phyloP scores from a whole-genome alignment of 2,888 invertebrate species.

The Patella pellucida region DNA sequence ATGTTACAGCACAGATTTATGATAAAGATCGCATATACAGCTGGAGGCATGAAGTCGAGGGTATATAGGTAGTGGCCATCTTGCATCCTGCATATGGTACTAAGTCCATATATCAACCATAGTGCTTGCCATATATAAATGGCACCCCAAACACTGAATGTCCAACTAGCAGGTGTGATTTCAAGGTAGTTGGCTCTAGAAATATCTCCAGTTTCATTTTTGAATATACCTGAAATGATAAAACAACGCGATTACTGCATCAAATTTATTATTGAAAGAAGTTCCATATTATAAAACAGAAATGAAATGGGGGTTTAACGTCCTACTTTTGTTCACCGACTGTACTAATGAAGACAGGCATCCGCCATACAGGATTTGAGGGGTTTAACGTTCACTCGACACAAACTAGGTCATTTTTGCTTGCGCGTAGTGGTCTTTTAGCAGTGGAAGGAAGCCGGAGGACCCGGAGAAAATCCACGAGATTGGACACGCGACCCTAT shows the following conservation, averaged over 20 bases:
- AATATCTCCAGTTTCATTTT: not conserved
- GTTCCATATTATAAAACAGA: too few relatives aligned
- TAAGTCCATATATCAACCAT: constrained; percentile 1
- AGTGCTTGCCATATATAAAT: not conserved
- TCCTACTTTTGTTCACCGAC: too few relatives aligned
- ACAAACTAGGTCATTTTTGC: too few relatives aligned
- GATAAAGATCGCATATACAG: not conserved
- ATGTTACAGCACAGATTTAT: constrained; percentile 38
- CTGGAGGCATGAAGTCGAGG: not conserved
- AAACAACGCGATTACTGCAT: not conserved
- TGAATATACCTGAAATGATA: not conserved
- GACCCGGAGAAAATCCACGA: too few relatives aligned
- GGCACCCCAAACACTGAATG: not conserved
- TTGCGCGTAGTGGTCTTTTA: too few relatives aligned
- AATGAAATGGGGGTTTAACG: too few relatives aligned
- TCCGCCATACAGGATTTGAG: too few relatives aligned
- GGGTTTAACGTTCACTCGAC: too few relatives aligned
- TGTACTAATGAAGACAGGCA: too few relatives aligned
- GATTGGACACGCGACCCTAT: too few relatives aligned
- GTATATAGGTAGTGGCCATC: not conserved
- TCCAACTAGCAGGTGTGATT: not conserved
- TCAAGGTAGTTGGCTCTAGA: not conserved
- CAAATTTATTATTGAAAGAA: too few relatives aligned
- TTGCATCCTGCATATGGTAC: not conserved
- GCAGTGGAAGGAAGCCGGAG: too few relatives aligned